phyloP scores from a whole-genome alignment of 1,140 invertebrate species.

The silkworm (Bombyx mori) region ASM3026992v2 NC_085129.1:9571501-9572000 shows the following conservation, averaged over 20 bases:
- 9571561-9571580: constrained; percentile 28
- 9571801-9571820: constrained; percentile 20
- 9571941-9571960: constrained; percentile 19
- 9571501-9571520: constrained; percentile 1
- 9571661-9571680: constrained; percentile 42
- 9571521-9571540: constrained; percentile 40
- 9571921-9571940: constrained; percentile 35
- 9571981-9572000: constrained; percentile 32
- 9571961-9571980: constrained; percentile 28
- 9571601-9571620: constrained; percentile 18
- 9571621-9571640: constrained; percentile 16
- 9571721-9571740: constrained; percentile 35
- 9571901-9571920: constrained; percentile 27
- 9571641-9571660: constrained; percentile 39
- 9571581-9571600: constrained; percentile 30
- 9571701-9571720: constrained; percentile 40
- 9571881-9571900: constrained; percentile 42
- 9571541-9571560: constrained; percentile 3
- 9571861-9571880: constrained; percentile 45
- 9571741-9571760: constrained; percentile 11
- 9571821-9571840: constrained; percentile 31
- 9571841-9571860: constrained; percentile 47
- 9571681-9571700: constrained; percentile 37
- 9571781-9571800: constrained; percentile 40
- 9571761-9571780: constrained; percentile 39